Percentiles rank a stretch among this genome's conserved stretches.
These are phyloP conservation scores for Lophius americanus DNA, from an alignment of 2,797 vertebrate genomes.

Conservation along the genomic window DNA sequence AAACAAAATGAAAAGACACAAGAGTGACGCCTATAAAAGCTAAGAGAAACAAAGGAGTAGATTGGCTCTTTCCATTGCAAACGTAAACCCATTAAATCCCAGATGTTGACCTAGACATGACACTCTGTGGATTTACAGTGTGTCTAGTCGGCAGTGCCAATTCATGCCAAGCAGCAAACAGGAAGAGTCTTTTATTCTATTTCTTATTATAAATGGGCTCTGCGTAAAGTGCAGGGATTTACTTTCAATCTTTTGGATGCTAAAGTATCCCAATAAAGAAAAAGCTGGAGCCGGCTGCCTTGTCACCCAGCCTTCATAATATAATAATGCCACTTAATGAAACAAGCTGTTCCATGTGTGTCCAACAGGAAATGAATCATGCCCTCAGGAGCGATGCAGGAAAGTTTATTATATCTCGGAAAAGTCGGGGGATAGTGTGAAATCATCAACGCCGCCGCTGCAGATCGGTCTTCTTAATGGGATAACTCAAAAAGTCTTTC, in stretches of 20 bases:
- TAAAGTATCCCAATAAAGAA: conserved; percentile 27
- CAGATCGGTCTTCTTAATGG: too few relatives aligned
- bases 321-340: conserved; percentile 51
- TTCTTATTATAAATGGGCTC: conserved; percentile 24
- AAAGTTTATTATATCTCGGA: conserved; percentile 31
- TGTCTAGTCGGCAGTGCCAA: conserved; percentile 35
- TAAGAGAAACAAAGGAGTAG: conserved; percentile 50
- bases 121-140: conserved; percentile 35
- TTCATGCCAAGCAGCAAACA: conserved; percentile 47
- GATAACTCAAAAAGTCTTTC: too few relatives aligned
- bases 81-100: conserved; percentile 67
- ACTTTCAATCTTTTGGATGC: conserved; percentile 17
- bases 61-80: conserved; percentile 70
- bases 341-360: conserved; percentile 54
- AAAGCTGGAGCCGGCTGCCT: conserved; percentile 31
- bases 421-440: too few relatives aligned
- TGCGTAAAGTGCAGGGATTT: conserved; percentile 11
- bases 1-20: conserved; percentile 28
- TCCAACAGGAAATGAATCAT: conserved; percentile 36
- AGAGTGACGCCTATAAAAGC: conserved; percentile 46
- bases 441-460: too few relatives aligned
- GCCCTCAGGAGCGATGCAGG: conserved; percentile 14
- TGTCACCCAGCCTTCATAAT: conserved; percentile 43
- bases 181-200: conserved; percentile 22
- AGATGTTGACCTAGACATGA: conserved; percentile 64